These are phyloP conservation scores for Pseudoatta argentina DNA, from an alignment of 1,140 invertebrate species.

Conservation along the genomic window DNA sequence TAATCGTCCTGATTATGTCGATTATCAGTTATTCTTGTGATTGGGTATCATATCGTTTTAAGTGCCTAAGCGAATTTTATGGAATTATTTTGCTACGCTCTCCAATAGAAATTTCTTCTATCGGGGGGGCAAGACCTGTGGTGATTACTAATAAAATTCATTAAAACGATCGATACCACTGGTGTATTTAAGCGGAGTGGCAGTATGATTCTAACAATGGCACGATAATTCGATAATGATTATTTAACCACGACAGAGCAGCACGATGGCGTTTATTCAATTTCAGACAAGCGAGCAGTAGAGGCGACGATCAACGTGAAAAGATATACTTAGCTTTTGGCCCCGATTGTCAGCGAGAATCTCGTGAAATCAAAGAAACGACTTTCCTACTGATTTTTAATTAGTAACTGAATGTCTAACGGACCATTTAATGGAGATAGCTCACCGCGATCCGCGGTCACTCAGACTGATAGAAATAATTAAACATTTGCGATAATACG, in stretches of 20 bases:
- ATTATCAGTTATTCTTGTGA: neutral
- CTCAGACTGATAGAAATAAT: conserved; percentile 31
- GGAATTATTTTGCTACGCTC: neutral
- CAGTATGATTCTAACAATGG: conserved; percentile 54
- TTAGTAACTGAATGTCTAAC: conserved; percentile 44
- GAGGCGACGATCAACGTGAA: conserved; percentile 52
- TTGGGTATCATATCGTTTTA: neutral
- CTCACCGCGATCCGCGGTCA: neutral
- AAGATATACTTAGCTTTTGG: conserved; percentile 61
- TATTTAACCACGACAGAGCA: conserved; percentile 55
- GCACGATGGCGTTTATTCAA: conserved; percentile 44
- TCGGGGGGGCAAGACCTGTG: neutral
- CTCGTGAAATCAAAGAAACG: conserved; percentile 41
- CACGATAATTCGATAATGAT: conserved; percentile 55
- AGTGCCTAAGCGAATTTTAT: neutral
- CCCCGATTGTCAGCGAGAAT: conserved; percentile 50
- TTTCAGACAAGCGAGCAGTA: conserved; percentile 35
- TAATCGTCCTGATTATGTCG: neutral
- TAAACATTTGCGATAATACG: conserved; percentile 23
- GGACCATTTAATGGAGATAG: neutral
- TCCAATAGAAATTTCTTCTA: neutral
- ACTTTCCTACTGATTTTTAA: conserved; percentile 33
- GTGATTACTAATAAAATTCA: conserved; percentile 46
- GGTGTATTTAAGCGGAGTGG: conserved; percentile 38
- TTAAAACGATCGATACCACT: conserved; percentile 38